Percentiles rank a stretch among this genome's conserved stretches.
Conservation (phyloP, 2,113 vertebrate genomes). For the Zosterops pallidus region DNA sequence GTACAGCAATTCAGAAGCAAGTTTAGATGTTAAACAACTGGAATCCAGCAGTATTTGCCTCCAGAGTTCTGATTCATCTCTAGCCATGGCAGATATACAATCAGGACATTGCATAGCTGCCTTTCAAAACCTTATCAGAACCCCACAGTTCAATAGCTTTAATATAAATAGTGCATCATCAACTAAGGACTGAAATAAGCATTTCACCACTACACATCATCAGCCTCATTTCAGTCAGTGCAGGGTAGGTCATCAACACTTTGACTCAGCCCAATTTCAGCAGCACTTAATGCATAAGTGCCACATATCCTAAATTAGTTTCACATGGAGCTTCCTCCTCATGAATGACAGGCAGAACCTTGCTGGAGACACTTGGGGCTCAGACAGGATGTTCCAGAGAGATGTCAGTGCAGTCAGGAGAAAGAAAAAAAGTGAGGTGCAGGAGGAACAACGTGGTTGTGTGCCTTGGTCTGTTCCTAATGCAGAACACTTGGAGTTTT, state of each 20-base stretch:
- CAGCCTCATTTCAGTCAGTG: constrained; percentile 13
- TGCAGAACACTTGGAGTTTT: not conserved
- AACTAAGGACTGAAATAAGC: constrained; percentile 52
- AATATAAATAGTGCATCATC: constrained; percentile 51
- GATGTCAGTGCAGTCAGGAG: not conserved
- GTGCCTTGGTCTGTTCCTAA: not conserved
- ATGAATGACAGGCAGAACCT: not conserved
- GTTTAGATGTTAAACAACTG: not conserved
- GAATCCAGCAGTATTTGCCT: not conserved
- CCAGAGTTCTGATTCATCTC: not conserved
- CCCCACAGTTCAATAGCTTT: constrained; percentile 5
- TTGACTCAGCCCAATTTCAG: constrained; percentile 8
- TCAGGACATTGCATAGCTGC: not conserved
- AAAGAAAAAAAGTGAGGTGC: not conserved
- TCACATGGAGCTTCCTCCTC: not conserved
- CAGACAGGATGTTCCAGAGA: not conserved
- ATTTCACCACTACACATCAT: not conserved
- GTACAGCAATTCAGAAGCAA: not conserved
- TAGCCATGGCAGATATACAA: not conserved
- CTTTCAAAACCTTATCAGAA: constrained; percentile 42
- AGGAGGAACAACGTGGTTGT: not conserved
- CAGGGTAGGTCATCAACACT: constrained; percentile 2
- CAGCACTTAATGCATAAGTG: not conserved
- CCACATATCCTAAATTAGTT: not conserved
- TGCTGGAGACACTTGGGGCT: not conserved